Evolutionary conservation across 2,888 invertebrate genomes (phyloP).

Genomic region (Macaria notata): DNA sequence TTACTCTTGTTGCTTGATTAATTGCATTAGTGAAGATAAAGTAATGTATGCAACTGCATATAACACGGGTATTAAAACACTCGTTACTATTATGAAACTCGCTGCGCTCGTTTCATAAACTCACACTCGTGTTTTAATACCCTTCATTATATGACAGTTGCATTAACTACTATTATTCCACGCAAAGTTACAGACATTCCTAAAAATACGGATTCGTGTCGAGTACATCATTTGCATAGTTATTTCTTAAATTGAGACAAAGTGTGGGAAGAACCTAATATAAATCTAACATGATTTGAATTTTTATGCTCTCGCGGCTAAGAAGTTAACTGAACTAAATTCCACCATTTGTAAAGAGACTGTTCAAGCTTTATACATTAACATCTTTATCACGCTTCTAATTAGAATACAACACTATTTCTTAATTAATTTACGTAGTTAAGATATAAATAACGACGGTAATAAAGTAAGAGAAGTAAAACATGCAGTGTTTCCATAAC

Average conservation of each 20-base stretch:
- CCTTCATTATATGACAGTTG: too few relatives aligned
- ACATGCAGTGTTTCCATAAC: too few relatives aligned
- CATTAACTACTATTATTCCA: too few relatives aligned
- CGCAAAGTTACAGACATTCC: constrained; percentile 1
- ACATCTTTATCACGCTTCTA: constrained; percentile 7
- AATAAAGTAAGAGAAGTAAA: constrained; percentile 7
- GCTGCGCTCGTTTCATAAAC: too few relatives aligned
- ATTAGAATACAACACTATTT: constrained; percentile 7
- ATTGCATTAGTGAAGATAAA: too few relatives aligned
- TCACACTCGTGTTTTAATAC: too few relatives aligned
- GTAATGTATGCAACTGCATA: too few relatives aligned
- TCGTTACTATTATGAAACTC: too few relatives aligned
- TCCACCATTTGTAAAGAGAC: constrained; percentile 9
- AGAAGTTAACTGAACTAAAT: constrained; percentile 11
- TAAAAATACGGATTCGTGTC: constrained; percentile 14
- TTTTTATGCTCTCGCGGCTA: constrained; percentile 23
- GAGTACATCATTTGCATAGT: constrained; percentile 19
- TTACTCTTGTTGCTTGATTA: too few relatives aligned
- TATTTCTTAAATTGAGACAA: constrained; percentile 20
- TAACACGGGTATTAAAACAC: too few relatives aligned
- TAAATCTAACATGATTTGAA: constrained; percentile 29
- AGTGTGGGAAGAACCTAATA: constrained; percentile 32
- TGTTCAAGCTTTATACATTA: constrained; percentile 6
- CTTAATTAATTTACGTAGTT: constrained; percentile 9
- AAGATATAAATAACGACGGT: constrained; percentile 4